Base-by-base conservation (phyloP, 2,113 vertebrate species). In the Balaeniceps rex region DNA sequence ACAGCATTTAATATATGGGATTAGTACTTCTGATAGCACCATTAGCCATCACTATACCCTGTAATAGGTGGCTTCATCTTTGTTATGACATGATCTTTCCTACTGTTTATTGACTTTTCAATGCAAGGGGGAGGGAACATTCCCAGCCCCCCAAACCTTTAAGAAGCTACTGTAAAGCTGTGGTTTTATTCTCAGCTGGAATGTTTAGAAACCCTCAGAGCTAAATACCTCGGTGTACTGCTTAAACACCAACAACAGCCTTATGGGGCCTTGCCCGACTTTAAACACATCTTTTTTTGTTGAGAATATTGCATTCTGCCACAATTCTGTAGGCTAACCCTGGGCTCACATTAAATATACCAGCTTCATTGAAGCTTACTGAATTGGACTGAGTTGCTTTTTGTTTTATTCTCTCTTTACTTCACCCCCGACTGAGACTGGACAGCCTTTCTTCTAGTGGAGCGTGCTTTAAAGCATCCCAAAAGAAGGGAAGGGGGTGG, bases 231-330 rank as follows among this genome's bases (percentile, higher is more conserved):
- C 34, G 49, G 97, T 98, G 98, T 98, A 98, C 98, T 97, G 97
- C 98, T 99, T 99, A 99, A 99, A 99, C 98, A 99, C 98, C 98
- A 99, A 99, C 98, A 99, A 99, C 98, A 98, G 98, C 98, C 98
- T 99, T 98, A 98, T 98, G 98, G 98, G 98, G 98, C 98, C 98
- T 98, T 98, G 90, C 98, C 92, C 96, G 69, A 98, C 98, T 98
- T 99, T 99, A 98, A 99, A 99, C 98, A 98, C 98, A 98, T 98
- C 98, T 98, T 98, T 98, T 98, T 99, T 98, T 98, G 98, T 98
- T 96, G 88, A 97, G 98, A 98, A 98, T 98, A 98, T 98, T 99
- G 98, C 97, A 98, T 98, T 98, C 98, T 98, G 97, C 94, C 96
- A 94, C 98, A 98, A 98, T 98, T 98, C 98, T 98, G 98, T 98